Base-by-base conservation (phyloP, 2,113 vertebrate species). In the Sterna hirundo region DNA sequence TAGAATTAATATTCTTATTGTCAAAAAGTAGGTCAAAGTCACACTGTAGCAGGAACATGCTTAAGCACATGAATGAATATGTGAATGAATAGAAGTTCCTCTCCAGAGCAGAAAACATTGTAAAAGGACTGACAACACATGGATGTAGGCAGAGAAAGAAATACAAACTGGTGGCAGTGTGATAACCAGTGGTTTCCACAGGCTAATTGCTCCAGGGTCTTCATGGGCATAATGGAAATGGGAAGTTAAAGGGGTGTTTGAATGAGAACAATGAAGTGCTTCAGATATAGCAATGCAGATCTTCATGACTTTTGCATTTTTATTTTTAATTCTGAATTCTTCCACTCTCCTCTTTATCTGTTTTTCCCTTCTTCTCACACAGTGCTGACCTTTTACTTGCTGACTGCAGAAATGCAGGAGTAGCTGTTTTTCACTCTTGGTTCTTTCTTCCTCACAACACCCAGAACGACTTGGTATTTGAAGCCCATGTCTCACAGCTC, bases 401-500 rank as follows among this genome's bases (percentile, higher is more conserved):
- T 94, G 87, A 94, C 83, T 55, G 25, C 29, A 90, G 70, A 60
- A 93, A 86, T 0, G 0, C 36, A 85, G 81, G 72, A 88, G 42
- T 2, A 58, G 57, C 19, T 49, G 29, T 82, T 83, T 65, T 80
- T 82, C 58, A 90, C 12, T 87, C 54, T 62, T 30, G 5, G 23
- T 52, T 90, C 64, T 82, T 78, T 85, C 25, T 82, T 86, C 14
- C 11, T 16, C 40, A 61, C 13, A 92, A 79, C n/a, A 57, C 36
- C 16, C 58, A 81, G 44, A 87, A 95, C 34, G 82, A 91, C 30
- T 85, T 69, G 29, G 27, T 95, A 94, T 92, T 94, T 82, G 38
- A 83, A 90, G 84, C 26, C 42, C 51, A 7, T 89, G 93, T 72
- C 80, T 97, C 94, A 95, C 44, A 94, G 83, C 44, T 81, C 52